Conservation (phyloP, 2,113 vertebrate genomes). For the Lepisosteus oculatus region DNA sequence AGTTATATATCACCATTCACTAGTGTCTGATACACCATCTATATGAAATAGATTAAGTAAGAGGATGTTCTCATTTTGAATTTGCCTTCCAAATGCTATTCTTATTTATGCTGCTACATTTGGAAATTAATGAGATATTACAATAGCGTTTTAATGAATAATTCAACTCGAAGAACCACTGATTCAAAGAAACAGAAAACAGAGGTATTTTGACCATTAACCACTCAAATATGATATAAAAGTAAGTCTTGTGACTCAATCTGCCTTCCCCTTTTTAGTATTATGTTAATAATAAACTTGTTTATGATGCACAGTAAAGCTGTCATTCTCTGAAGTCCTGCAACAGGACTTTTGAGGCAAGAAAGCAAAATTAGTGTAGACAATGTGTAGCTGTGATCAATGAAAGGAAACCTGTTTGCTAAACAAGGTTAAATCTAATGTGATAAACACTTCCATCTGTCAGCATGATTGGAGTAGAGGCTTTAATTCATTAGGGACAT, state of each 20-base stretch:
- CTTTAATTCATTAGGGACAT: conserved; percentile 47
- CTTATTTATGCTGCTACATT: background rate
- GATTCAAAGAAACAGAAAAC: background rate
- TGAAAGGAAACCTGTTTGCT: conserved; percentile 36
- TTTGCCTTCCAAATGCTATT: background rate
- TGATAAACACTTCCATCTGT: conserved; percentile 51
- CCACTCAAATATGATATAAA: conserved; percentile 5
- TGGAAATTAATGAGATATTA: background rate
- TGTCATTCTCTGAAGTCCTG: conserved; percentile 7
- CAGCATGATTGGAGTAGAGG: conserved; percentile 36
- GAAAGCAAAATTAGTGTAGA: conserved; percentile 39
- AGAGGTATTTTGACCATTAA: background rate
- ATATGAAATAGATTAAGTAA: background rate
- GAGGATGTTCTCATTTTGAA: too few relatives aligned
- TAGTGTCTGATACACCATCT: background rate
- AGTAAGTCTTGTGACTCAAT: background rate
- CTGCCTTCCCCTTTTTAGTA: background rate
- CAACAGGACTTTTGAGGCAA: conserved; percentile 29
- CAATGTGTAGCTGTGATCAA: conserved; percentile 49
- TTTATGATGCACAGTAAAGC: conserved; percentile 8
- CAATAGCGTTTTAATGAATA: background rate
- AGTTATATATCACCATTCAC: background rate
- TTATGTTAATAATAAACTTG: conserved; percentile 13
- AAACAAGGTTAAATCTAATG: conserved; percentile 54
- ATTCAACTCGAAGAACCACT: background rate